Percentiles rank a stretch among this genome's conserved stretches.
These are phyloP conservation scores for Ciconia maguari DNA, from an alignment of 2,113 vertebrate genomes.

Conservation along the genomic window DNA sequence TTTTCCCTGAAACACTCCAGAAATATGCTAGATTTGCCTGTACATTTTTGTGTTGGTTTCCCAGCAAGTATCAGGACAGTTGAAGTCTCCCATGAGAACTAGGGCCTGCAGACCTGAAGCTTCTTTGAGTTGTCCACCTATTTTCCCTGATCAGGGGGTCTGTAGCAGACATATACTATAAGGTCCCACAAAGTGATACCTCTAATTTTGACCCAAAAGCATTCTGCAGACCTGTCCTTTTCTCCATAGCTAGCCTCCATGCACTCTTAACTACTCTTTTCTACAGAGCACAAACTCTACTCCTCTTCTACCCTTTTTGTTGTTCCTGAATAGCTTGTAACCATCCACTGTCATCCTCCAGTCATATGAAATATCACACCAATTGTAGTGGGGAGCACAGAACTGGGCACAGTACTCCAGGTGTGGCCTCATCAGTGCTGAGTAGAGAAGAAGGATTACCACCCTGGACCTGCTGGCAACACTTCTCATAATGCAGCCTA, in stretches of 20 bases:
- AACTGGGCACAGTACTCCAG: not conserved
- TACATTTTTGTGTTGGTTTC: not conserved
- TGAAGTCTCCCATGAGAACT: not conserved
- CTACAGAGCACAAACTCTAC: not conserved
- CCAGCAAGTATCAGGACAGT: not conserved
- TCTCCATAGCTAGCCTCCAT: not conserved
- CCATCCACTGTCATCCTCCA: not conserved
- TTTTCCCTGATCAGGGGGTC: not conserved
- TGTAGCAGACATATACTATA: not conserved
- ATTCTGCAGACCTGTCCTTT: not conserved
- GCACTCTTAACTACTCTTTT: not conserved
- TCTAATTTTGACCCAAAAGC: not conserved
- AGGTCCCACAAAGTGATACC: not conserved
- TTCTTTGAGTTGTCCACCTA: not conserved
- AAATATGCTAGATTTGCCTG: not conserved
- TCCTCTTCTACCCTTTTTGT: not conserved
- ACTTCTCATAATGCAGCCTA: not conserved
- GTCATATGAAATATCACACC: not conserved
- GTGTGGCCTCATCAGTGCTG: not conserved
- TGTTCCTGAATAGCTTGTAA: not conserved
- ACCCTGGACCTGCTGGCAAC: not conserved
- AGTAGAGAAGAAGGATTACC: not conserved
- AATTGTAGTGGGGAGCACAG: not conserved
- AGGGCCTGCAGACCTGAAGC: not conserved
- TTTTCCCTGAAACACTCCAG: not conserved